phyloP scores from a whole-genome alignment of 2,113 vertebrate genomes.

The human region DNA sequence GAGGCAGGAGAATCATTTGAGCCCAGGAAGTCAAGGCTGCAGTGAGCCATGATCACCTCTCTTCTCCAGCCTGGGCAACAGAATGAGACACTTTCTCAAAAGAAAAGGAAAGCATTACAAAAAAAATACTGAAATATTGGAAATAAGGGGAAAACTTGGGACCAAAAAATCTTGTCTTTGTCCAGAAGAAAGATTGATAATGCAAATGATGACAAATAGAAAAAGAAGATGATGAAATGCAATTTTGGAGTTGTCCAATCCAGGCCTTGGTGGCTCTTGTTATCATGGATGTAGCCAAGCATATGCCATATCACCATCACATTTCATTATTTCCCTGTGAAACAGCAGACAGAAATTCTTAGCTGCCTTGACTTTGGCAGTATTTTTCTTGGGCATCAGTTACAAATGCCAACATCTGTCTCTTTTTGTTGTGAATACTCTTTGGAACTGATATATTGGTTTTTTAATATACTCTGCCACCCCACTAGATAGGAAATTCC shows the following conservation, averaged over 20 bases:
- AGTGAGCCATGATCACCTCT: too few species aligned
- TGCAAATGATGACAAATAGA: slow-evolving; percentile 5
- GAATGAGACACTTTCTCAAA: too few species aligned
- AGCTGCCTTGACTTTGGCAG: not conserved
- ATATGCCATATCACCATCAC: slow-evolving; percentile 17
- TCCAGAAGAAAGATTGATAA: slow-evolving; percentile 23
- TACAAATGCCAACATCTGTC: slow-evolving; percentile 31
- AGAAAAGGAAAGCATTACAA: not conserved
- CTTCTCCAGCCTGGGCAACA: too few species aligned
- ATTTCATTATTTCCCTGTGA: not conserved
- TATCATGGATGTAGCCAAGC: not conserved
- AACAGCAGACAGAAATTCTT: slow-evolving; percentile 27
- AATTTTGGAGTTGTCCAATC: slow-evolving; percentile 8
- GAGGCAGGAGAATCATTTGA: too few species aligned
- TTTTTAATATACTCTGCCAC: not conserved
- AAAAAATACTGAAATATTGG: not conserved
- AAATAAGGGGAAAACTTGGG: not conserved
- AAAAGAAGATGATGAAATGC: slow-evolving; percentile 37
- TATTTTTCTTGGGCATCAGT: slow-evolving; percentile 6
- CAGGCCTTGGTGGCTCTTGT: not conserved
- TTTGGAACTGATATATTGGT: slow-evolving; percentile 33
- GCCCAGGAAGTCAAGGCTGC: too few species aligned
- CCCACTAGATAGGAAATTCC: not conserved
- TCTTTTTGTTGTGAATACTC: slow-evolving; percentile 15
- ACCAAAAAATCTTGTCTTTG: slow-evolving; percentile 16